Percentiles rank a stretch among this genome's conserved stretches.
Evolutionary conservation across 1,140 invertebrate genomes (phyloP).

Genomic region (Temnothorax nylanderi): DNA sequence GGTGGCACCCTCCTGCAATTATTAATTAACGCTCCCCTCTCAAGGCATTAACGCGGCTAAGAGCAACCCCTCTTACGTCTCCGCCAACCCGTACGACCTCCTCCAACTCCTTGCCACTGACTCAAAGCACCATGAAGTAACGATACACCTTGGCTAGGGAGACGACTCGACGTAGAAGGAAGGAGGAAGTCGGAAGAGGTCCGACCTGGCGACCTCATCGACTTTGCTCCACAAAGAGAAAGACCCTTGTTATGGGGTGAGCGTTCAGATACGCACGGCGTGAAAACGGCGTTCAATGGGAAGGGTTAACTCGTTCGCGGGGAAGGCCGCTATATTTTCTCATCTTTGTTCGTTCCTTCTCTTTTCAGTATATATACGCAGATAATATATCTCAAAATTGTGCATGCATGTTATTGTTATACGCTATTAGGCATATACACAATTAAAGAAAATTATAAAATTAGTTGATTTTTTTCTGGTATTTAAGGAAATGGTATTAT

Average conservation of each 20-base stretch:
- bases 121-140: conserved; percentile 83
- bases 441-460: background rate
- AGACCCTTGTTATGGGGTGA: conserved; percentile 62
- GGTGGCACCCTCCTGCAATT: conserved; percentile 82
- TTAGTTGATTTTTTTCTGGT: background rate
- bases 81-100: conserved; percentile 72
- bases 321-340: conserved; percentile 37
- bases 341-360: conserved; percentile 5
- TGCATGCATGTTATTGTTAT: background rate
- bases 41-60: conserved; percentile 84
- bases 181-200: conserved; percentile 70
- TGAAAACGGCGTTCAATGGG: conserved; percentile 51
- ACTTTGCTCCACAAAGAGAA: conserved; percentile 78
- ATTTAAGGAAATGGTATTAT: background rate
- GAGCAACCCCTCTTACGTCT: conserved; percentile 79
- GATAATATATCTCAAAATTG: background rate
- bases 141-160: conserved; percentile 81
- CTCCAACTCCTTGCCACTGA: conserved; percentile 74
- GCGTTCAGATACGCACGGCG: conserved; percentile 52
- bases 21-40: conserved; percentile 85
- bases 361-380: background rate
- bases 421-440: background rate
- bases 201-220: conserved; percentile 74
- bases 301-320: conserved; percentile 47
- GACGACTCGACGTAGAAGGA: conserved; percentile 69